Evolutionary conservation across 2,888 invertebrate species (phyloP).

Genomic region (Argyra leucocephala): DNA sequence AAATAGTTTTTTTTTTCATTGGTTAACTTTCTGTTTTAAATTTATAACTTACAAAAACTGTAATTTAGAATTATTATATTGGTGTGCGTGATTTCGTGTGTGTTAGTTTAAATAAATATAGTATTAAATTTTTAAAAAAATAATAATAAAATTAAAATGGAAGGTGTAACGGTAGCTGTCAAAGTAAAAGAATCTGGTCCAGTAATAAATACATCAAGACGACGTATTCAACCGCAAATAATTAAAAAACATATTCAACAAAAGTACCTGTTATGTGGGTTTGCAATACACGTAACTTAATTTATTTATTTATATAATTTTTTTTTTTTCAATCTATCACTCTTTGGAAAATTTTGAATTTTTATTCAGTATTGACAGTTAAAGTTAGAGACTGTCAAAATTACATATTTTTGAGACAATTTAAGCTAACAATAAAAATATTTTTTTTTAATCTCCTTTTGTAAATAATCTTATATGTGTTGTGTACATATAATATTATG

Average conservation of each 20-base stretch:
- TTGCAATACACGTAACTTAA: conserved; percentile 40
- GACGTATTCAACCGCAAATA: conserved; percentile 36
- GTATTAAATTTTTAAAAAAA: not conserved
- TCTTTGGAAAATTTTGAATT: too few species aligned
- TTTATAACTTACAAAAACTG: too few species aligned
- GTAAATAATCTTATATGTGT: too few species aligned
- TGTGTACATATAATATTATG: too few species aligned
- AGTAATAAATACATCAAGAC: not conserved
- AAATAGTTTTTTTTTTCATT: not conserved
- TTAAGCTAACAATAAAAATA: too few species aligned
- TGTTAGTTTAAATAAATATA: not conserved
- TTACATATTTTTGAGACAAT: too few species aligned
- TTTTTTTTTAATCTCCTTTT: too few species aligned
- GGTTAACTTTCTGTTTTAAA: too few species aligned
- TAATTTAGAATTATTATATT: not conserved
- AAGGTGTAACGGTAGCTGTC: conserved; percentile 27
- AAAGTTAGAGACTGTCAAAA: too few species aligned
- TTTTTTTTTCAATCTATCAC: too few species aligned
- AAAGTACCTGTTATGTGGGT: conserved; percentile 43
- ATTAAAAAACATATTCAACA: conserved; percentile 43
- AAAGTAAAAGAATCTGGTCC: conserved; percentile 4
- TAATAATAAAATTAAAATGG: not conserved
- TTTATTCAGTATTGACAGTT: too few species aligned
- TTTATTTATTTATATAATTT: conserved; percentile 3
- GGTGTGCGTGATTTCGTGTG: not conserved